Evolutionary conservation across 2,797 vertebrate genomes (phyloP).

Genomic region (Triplophysa yarkandensis): DNA sequence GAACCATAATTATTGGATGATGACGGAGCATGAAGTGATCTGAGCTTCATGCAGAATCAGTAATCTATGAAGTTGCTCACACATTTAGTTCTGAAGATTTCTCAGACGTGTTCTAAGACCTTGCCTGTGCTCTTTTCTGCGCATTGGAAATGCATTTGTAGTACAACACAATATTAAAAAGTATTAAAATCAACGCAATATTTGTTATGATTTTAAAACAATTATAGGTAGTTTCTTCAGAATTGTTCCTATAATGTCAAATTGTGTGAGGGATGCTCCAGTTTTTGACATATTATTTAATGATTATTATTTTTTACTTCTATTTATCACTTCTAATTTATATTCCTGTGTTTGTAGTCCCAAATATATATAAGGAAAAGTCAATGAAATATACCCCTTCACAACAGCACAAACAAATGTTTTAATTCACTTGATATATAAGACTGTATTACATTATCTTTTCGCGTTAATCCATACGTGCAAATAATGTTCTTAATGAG

Average conservation of each 20-base stretch:
- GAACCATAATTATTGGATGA: constrained; percentile 15
- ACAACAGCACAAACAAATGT: constrained; percentile 35
- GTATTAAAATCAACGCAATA: constrained; percentile 28
- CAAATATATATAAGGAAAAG: constrained; percentile 33
- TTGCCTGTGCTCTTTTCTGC: constrained; percentile 1
- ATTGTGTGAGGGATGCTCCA: no score
- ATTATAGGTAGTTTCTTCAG: no score
- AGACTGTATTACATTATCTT: constrained; percentile 49
- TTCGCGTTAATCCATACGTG: constrained; percentile 61
- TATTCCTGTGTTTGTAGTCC: constrained; percentile 18
- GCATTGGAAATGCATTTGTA: constrained; percentile 11
- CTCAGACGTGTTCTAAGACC: neutral
- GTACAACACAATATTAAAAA: constrained; percentile 1
- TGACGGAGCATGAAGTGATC: constrained; percentile 7
- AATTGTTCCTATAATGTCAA: no score
- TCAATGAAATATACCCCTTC: constrained; percentile 47
- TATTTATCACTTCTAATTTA: no score
- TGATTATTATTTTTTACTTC: no score
- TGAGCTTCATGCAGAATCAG: neutral
- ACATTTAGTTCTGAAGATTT: constrained; percentile 19
- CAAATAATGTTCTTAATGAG: constrained; percentile 67
- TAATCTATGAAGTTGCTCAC: constrained; percentile 26
- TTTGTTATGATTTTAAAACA: constrained; percentile 12
- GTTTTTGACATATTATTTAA: no score
- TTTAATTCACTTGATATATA: neutral